Evolutionary conservation across 2,888 invertebrate genomes (phyloP).

Genomic region (Rhingia campestris): DNA sequence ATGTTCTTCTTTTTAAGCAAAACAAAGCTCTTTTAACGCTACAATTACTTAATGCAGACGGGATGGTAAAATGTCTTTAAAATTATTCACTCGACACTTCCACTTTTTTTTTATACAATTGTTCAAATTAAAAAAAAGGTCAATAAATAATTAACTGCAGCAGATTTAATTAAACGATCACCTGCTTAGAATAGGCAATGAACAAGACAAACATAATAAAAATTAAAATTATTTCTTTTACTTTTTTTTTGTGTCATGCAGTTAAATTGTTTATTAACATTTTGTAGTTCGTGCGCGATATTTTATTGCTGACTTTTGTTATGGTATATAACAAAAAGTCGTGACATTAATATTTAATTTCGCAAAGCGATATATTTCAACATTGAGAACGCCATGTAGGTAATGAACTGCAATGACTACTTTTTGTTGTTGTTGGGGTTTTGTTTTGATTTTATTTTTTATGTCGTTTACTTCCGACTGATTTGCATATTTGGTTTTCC

Average conservation of each 20-base stretch:
- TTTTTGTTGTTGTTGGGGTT: constrained; percentile 3
- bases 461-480: constrained; percentile 28
- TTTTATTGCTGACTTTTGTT: constrained; percentile 40
- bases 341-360: constrained; percentile 61
- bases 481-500: constrained; percentile 31
- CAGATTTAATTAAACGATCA: background rate
- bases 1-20: too few relatives aligned
- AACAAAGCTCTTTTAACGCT: too few relatives aligned
- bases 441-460: constrained; percentile 22
- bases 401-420: constrained; percentile 46
- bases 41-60: too few relatives aligned
- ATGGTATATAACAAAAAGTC: constrained; percentile 27
- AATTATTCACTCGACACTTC: too few relatives aligned
- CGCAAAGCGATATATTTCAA: constrained; percentile 34
- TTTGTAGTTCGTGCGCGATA: constrained; percentile 33
- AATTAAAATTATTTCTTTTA: too few relatives aligned
- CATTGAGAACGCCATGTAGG: constrained; percentile 44
- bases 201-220: background rate
- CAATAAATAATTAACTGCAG: too few relatives aligned
- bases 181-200: background rate
- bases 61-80: too few relatives aligned
- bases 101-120: too few relatives aligned
- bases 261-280: constrained; percentile 35
- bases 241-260: background rate
- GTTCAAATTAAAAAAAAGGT: too few relatives aligned